phyloP scores from a whole-genome alignment of 2,888 invertebrate species.

The Hypena proboscidalis region DNA sequence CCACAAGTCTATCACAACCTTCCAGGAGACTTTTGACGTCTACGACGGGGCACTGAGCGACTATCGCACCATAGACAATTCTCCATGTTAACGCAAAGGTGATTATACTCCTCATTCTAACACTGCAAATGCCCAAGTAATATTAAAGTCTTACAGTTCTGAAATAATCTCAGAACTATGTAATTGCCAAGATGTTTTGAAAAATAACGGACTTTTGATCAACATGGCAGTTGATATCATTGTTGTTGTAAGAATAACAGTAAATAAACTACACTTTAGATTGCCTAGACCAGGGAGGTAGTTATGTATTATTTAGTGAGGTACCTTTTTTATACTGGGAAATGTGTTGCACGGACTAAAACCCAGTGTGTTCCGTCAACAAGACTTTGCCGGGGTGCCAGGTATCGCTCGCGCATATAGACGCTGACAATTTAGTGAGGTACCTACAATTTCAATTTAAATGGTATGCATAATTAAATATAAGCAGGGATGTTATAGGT shows the following conservation, averaged over 20 bases:
- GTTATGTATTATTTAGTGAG: too few relatives aligned
- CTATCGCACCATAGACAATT: conserved; percentile 31
- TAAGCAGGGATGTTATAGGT: too few relatives aligned
- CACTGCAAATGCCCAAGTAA: conserved; percentile 7
- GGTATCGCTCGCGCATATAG: too few relatives aligned
- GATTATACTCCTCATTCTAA: conserved; percentile 16
- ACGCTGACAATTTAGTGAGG: too few relatives aligned
- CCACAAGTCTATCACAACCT: conserved; percentile 69
- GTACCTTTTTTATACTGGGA: too few relatives aligned
- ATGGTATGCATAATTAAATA: too few relatives aligned
- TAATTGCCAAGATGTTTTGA: neutral
- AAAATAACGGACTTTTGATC: conserved; percentile 15
- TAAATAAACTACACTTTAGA: too few relatives aligned
- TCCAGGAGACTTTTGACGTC: conserved; percentile 72
- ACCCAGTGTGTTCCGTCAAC: too few relatives aligned
- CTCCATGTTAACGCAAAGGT: conserved; percentile 31
- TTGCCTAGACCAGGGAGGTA: too few relatives aligned
- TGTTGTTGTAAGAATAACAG: conserved; percentile 22
- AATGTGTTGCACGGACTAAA: too few relatives aligned
- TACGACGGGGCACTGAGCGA: conserved; percentile 57
- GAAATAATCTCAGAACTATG: conserved; percentile 3
- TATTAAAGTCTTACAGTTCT: conserved; percentile 5
- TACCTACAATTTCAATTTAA: too few relatives aligned
- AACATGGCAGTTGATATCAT: conserved; percentile 39
- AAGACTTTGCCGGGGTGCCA: too few relatives aligned